These are phyloP conservation scores for Pantala flavescens DNA, from an alignment of 1,140 invertebrate species.

Conservation along the genomic window DNA sequence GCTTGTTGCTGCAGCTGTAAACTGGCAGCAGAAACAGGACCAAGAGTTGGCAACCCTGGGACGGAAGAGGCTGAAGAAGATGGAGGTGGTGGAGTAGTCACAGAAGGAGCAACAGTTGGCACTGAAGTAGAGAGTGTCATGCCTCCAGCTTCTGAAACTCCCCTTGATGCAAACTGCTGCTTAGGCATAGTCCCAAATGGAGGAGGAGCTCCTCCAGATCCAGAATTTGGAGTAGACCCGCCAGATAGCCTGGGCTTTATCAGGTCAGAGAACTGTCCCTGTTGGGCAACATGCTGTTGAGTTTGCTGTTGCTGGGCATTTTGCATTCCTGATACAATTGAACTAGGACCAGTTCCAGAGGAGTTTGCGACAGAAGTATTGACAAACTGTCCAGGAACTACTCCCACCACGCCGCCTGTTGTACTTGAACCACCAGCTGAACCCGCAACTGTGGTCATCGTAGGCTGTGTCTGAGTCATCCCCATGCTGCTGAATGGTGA, in stretches of 20 bases:
- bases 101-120: constrained; percentile 19
- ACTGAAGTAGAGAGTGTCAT: constrained; percentile 17
- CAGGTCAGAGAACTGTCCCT: constrained; percentile 19
- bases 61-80: constrained; percentile 13
- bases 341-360: background rate
- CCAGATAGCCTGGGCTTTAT: constrained; percentile 17
- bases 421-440: background rate
- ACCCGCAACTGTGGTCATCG: constrained; percentile 13
- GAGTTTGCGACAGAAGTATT: background rate
- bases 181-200: constrained; percentile 29
- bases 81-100: constrained; percentile 17
- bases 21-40: constrained; percentile 29
- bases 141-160: background rate
- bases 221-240: constrained; percentile 25
- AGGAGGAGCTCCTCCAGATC: constrained; percentile 24
- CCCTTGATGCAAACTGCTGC: background rate
- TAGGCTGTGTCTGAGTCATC: constrained; percentile 11
- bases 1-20: constrained; percentile 33
- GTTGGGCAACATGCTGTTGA: constrained; percentile 20
- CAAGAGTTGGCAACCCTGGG: constrained; percentile 12
- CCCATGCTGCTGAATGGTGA: constrained; percentile 13
- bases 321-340: constrained; percentile 17
- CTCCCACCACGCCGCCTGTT: background rate
- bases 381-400: constrained; percentile 8
- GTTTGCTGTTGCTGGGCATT: constrained; percentile 24